Evolutionary conservation across 2,888 invertebrate species (phyloP), one percentile per base, ranked within the genome.

Genomic region (Hoplodrina blanda): DNA sequence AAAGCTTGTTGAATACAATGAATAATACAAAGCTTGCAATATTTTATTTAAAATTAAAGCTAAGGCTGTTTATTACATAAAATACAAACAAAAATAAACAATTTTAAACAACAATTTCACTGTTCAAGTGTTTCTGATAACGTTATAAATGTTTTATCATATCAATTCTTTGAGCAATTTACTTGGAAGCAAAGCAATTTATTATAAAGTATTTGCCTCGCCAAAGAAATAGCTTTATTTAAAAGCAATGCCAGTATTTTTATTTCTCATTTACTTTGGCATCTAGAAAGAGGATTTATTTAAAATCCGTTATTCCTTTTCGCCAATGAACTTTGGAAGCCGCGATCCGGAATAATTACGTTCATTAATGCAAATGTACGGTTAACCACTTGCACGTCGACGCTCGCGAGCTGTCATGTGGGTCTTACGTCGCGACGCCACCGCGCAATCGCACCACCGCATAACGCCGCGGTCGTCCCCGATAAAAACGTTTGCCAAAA

Each of bases 121-220:
- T 60, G 19, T 15, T 49, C 20, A 49, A 68, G 10, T 6, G 8
- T 54, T 52, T 72, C 49, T 44, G 62, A 44, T 50, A 70, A 54
- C 49, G 30, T 20, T 54, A 33, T 56, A 52, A 73, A 71, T 56
- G 52, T 65, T 65, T 59, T 41, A 53, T 63, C 37, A 56, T 65
- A 76, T 69, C 54, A 73, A 69, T 67, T 77, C 25, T 60, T 46
- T 56, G 49, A 63, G 59, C 44, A 52, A 65, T 70, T 56, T 52
- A 65, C 59, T 69, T 61, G 44, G 19, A 41, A 65, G 64, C 20
- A 69, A 60, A 65, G 44, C 46, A 49, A 76, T 80, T 76, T 80
- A 63, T 67, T 57, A 65, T 19, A 52, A 60, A 57, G 44, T 37
- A 68, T 76, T 75, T 56, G 69, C 57, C 17, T 62, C 20, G 33